Evolutionary conservation across 2,888 invertebrate genomes (phyloP).

Genomic region (Rhodophaea formosa): DNA sequence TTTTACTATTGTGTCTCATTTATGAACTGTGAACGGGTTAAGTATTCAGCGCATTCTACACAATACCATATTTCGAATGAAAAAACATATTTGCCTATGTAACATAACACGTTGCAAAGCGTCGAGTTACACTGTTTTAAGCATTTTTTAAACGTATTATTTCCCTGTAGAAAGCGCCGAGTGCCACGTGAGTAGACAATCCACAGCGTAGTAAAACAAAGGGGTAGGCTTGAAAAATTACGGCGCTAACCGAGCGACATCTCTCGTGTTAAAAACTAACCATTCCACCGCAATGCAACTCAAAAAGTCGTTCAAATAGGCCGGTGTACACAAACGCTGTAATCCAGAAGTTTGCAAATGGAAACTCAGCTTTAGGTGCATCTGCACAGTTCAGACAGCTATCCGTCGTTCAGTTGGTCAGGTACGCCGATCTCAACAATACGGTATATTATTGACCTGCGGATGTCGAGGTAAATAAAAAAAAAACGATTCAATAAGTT

Average conservation of each 20-base stretch:
- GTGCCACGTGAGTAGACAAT: background rate
- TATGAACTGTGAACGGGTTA: no score
- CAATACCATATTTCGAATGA: no score
- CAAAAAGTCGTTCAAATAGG: constrained; percentile 3
- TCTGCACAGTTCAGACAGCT: background rate
- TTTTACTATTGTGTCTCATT: no score
- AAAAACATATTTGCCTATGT: no score
- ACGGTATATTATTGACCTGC: no score
- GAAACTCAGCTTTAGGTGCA: background rate
- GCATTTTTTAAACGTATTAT: background rate
- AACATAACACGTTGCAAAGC: no score
- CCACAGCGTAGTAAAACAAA: constrained; percentile 11
- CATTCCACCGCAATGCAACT: constrained; percentile 14
- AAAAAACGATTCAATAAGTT: no score
- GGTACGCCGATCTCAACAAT: no score
- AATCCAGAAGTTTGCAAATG: background rate
- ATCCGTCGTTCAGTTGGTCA: background rate
- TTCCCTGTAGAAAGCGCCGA: background rate
- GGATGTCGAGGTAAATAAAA: no score
- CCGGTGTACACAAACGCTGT: background rate
- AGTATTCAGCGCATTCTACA: no score
- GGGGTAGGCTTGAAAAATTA: constrained; percentile 6
- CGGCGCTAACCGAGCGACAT: constrained; percentile 19
- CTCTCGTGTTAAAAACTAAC: constrained; percentile 23
- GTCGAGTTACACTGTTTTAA: no score